Percentiles rank a stretch among this genome's conserved stretches.
Conservation (phyloP, 2,113 vertebrate species). For the Serilophus lunatus region DNA sequence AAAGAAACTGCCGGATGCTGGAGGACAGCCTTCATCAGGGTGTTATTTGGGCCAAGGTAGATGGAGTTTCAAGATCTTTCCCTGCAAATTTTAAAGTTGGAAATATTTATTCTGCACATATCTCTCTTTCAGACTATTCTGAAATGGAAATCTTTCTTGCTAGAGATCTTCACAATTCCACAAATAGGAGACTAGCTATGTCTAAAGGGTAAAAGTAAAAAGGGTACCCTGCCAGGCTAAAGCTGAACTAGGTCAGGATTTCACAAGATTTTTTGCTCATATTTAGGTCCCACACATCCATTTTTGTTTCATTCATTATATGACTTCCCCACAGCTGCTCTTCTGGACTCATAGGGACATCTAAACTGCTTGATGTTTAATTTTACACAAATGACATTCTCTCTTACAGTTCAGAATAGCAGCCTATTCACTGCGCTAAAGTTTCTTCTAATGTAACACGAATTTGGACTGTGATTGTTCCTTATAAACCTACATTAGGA, state of each 20-base stretch:
- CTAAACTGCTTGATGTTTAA: not conserved
- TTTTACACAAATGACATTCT: not conserved
- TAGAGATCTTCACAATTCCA: not conserved
- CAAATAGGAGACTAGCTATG: not conserved
- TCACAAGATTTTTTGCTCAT: not conserved
- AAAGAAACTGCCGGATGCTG: not conserved
- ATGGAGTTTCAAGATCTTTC: not conserved
- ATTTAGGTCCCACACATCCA: not conserved
- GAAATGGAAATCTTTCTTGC: not conserved
- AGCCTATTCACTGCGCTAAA: not conserved
- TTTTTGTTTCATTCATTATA: not conserved
- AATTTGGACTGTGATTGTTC: not conserved
- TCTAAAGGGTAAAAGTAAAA: not conserved
- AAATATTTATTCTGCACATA: not conserved
- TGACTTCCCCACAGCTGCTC: not conserved
- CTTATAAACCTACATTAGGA: not conserved
- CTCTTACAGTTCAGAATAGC: not conserved
- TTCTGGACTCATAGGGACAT: not conserved
- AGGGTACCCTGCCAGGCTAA: not conserved
- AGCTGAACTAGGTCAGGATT: not conserved
- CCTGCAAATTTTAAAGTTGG: not conserved
- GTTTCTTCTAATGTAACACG: not conserved
- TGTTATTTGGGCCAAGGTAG: not conserved
- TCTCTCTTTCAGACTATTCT: not conserved
- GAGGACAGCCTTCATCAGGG: not conserved